Evolutionary conservation across 2,797 vertebrate genomes (phyloP).

Genomic region (Otus scops): DNA sequence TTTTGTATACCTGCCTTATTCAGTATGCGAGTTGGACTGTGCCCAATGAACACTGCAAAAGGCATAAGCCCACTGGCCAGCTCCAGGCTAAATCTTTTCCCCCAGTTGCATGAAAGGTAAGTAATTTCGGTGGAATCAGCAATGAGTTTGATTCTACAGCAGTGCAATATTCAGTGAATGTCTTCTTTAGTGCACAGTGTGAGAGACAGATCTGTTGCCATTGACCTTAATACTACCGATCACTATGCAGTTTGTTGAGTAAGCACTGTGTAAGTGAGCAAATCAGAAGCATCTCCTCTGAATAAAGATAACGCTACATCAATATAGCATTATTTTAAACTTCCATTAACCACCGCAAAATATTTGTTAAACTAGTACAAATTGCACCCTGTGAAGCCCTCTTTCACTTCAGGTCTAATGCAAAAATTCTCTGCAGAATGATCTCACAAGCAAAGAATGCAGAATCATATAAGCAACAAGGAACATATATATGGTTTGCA

Average conservation of each 20-base stretch:
- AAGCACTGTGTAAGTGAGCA: constrained; percentile 1
- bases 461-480: background rate
- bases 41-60: background rate
- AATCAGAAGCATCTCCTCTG: background rate
- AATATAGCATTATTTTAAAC: background rate
- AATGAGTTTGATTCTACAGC: background rate
- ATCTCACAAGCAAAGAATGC: background rate
- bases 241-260: background rate
- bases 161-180: background rate
- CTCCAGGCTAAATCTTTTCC: background rate
- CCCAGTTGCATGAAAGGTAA: background rate
- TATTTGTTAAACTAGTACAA: background rate
- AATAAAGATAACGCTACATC: constrained; percentile 19
- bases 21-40: background rate
- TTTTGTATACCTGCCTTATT: background rate
- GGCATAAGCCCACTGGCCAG: background rate
- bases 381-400: background rate
- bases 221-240: background rate
- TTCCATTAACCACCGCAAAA: background rate
- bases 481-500: background rate
- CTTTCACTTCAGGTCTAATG: background rate
- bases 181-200: background rate
- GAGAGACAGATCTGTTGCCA: background rate
- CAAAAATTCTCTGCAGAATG: background rate
- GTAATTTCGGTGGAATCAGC: background rate